Base-by-base conservation (phyloP, 2,888 invertebrate genomes). In the Scaptodrosophila latifasciaeformis region DNA sequence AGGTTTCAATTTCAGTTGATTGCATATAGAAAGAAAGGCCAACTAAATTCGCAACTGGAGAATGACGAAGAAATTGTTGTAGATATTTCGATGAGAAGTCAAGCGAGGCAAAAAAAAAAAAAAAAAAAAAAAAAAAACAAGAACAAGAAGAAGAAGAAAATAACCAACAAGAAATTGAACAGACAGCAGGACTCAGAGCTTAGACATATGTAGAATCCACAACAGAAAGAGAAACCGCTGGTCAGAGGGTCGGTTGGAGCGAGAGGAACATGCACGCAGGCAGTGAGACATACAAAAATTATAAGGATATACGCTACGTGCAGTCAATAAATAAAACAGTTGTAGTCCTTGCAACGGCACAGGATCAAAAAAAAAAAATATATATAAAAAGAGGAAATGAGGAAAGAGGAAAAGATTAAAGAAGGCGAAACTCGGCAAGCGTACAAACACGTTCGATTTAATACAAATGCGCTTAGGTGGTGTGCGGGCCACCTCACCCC, bases 301-400 rank as follows among this genome's bases (percentile, higher is more conserved):
- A 79, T 74, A 74, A 69, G 72, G 69, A 74, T 76, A 76, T 79
- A 72, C 54, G 77, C 72, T 76, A 74, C 72, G 72, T 74, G 72
- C 69, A 76, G 77, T 79, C 77, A 74, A 74, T 74, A 74, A 74
- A 79, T 74, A 79, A 79, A 79, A 76, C 79, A 79, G 72, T 71
- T 64, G 69, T 54, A 66, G 50, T 59, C 54, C 70, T 65, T 55
- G 30, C 35, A 42, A 13, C n/a, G n/a, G n/a, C n/a, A n/a, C n/a
- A n/a, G n/a, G n/a, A n/a, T n/a, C n/a, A n/a, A n/a, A n/a, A n/a
- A n/a, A n/a, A n/a, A n/a, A n/a, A n/a, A n/a, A n/a, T n/a, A n/a
- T n/a, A n/a, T n/a, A n/a, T n/a, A n/a, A n/a, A 54, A 44, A 35
- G 29, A 13, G 27, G 2, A 15, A 31, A 55, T 45, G 39, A 27